phyloP scores from a whole-genome alignment of 2,797 vertebrate genomes.

The Poliocrania exsul region DNA sequence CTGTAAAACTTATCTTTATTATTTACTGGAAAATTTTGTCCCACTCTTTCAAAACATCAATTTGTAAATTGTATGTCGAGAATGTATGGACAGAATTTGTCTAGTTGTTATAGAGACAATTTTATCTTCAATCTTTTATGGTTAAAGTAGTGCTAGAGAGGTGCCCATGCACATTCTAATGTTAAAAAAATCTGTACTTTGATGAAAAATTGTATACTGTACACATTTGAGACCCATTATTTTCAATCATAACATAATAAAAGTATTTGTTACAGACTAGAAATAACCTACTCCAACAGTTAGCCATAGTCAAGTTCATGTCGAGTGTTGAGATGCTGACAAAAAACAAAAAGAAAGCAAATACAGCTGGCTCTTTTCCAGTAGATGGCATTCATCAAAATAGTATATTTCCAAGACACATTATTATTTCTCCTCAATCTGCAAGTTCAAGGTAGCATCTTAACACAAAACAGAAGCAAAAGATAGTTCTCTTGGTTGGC shows the following conservation, averaged over 20 bases:
- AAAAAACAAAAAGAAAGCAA: constrained; percentile 64
- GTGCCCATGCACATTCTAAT: background rate
- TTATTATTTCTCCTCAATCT: constrained; percentile 58
- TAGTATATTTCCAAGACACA: constrained; percentile 5
- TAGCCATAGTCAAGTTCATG: constrained; percentile 50
- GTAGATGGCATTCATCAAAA: constrained; percentile 51
- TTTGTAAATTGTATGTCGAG: background rate
- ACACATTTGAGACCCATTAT: constrained; percentile 62
- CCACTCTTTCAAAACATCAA: background rate
- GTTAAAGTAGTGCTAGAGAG: background rate
- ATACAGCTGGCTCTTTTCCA: constrained; percentile 50
- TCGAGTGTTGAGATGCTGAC: constrained; percentile 58
- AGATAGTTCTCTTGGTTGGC: background rate
- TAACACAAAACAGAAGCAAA: constrained; percentile 34
- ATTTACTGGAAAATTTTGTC: background rate
- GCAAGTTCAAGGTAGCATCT: constrained; percentile 55
- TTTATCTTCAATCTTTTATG: background rate
- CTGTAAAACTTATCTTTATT: background rate
- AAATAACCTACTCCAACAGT: constrained; percentile 67
- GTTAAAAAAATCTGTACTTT: background rate
- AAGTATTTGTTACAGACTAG: constrained; percentile 64
- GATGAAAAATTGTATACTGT: constrained; percentile 16
- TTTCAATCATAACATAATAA: constrained; percentile 69
- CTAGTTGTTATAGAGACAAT: background rate
- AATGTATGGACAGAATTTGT: background rate